Conservation (phyloP, 1,140 invertebrate species). For the Caenorhabditis remanei region DNA sequence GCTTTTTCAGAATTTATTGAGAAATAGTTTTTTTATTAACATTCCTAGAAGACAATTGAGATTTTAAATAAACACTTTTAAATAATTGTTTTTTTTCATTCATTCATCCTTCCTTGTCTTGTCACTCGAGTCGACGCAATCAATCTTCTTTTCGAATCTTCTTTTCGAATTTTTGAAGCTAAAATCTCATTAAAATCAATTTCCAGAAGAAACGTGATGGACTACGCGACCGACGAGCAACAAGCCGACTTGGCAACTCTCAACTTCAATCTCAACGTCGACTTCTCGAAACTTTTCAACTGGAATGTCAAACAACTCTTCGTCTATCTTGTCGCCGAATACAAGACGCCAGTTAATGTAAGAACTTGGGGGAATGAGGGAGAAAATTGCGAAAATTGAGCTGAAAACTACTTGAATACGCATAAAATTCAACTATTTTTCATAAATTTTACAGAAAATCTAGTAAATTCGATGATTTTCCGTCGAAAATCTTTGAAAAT, state of each 20-base stretch:
- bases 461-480: background rate
- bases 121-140: no score
- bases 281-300: slow-evolving; percentile 86
- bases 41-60: no score
- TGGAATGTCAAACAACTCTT: slow-evolving; percentile 99
- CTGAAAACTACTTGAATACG: background rate
- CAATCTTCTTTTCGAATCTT: no score
- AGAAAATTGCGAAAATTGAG: background rate
- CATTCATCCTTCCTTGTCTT: no score
- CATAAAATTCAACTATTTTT: background rate
- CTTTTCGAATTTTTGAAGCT: background rate
- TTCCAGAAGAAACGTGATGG: slow-evolving; percentile 88
- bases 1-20: no score
- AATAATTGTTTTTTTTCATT: no score
- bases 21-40: no score
- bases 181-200: background rate
- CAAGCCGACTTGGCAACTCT: slow-evolving; percentile 94
- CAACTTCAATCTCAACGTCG: slow-evolving; percentile 91
- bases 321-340: slow-evolving; percentile 95
- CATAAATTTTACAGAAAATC: background rate
- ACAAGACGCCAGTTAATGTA: slow-evolving; percentile 89
- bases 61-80: no score
- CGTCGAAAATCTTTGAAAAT: background rate
- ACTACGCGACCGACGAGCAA: slow-evolving; percentile 92
- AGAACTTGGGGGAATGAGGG: slow-evolving; percentile 81